These are phyloP conservation scores for Tachyglossus aculeatus DNA, from an alignment of 2,797 vertebrate species.

Conservation along the genomic window DNA sequence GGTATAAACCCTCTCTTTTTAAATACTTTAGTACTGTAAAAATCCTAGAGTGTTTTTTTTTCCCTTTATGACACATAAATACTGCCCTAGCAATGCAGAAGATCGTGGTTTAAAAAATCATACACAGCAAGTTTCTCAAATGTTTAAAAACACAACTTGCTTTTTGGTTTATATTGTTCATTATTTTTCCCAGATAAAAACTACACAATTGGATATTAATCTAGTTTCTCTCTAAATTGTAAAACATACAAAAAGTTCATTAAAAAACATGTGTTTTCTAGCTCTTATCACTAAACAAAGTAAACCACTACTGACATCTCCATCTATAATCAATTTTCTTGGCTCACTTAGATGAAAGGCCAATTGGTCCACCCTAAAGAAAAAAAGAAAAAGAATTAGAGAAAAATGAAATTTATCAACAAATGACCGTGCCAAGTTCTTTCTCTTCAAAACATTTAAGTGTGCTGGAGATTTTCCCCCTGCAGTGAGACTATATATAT, in stretches of 20 bases:
- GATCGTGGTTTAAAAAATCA: too few relatives aligned
- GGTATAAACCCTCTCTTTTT: too few relatives aligned
- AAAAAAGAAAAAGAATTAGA: background rate
- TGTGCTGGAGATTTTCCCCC: too few relatives aligned
- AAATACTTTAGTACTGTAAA: too few relatives aligned
- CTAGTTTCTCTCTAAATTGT: conserved; percentile 43
- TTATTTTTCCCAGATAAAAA: conserved; percentile 31
- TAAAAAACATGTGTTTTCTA: conserved; percentile 33
- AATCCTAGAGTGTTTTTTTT: too few relatives aligned
- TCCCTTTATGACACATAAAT: too few relatives aligned
- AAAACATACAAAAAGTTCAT: conserved; percentile 54
- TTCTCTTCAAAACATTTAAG: too few relatives aligned
- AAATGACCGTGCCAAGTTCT: too few relatives aligned
- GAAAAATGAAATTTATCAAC: too few relatives aligned
- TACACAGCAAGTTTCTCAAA: background rate
- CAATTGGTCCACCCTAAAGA: too few relatives aligned
- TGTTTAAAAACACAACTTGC: conserved; percentile 29
- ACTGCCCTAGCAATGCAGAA: too few relatives aligned
- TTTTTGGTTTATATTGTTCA: conserved; percentile 17
- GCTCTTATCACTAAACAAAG: conserved; percentile 16
- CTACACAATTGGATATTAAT: conserved; percentile 41
- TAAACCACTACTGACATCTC: background rate
- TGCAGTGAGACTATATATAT: too few relatives aligned
- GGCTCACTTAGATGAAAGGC: conserved; percentile 30
- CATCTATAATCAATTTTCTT: background rate